Evolutionary conservation across 2,113 vertebrate genomes (phyloP), one percentile per base, ranked within the genome.

Genomic region (Colossoma macropomum): DNA sequence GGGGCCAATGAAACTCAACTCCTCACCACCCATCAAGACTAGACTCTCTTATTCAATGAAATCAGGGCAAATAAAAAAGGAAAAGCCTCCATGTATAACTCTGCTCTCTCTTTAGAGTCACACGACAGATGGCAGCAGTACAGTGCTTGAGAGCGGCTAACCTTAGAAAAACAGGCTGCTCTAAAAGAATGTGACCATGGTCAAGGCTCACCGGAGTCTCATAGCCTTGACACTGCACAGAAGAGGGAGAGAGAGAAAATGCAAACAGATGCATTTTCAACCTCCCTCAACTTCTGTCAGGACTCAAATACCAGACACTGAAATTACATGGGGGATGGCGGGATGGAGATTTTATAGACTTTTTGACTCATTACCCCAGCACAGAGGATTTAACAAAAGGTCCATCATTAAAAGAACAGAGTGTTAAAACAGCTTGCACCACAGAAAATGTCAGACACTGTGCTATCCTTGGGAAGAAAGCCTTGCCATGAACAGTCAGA

Each of bases 151-250:
- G 48, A 82, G 45, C 75, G 84, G n/a, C 87, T 89, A 91, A 93
- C 92, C 91, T 91, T 92, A 86, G 68, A 86, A 91, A 93, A 93
- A 90, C 90, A 91, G 88, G 82, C 89, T 90, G 89, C 87, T 89
- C 89, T 90, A 27, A 85, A 92, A 90, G 90, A 93, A 94, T 93
- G 91, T 87, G 90, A 88, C 89, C 90, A 90, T 84, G 90, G 91
- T 91, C 89, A 92, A 89, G 89, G 90, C 86, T 85, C 71, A 77
- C 75, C 79, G 65, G 85, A 86, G 75, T 79, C 60, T 75, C 76
- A 59, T 17, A 66, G 62, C 77, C 79, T 63, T 62, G 32, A 83
- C 63, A 45, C 52, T 28, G 87, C 84, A 81, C 79, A 89, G 83
- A 78, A 75, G 84, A 85, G 85, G 82, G 75, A 78, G 82, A 82